Evolutionary conservation across 23 tunicate genomes (phyloP), one percentile per base, ranked within the genome.

Genomic region (Styela clava): DNA sequence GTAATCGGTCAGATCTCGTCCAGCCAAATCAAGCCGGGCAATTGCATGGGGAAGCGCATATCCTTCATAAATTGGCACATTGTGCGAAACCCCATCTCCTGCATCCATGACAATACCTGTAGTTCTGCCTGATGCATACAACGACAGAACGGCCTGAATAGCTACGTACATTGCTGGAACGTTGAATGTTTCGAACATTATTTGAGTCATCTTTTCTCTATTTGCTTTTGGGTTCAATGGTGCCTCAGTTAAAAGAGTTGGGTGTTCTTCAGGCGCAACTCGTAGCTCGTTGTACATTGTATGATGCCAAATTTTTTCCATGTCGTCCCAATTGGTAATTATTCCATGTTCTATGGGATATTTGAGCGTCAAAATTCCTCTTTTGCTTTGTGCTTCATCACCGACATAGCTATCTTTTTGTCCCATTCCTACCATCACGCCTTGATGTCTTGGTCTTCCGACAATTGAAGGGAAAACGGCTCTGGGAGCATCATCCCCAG

Each of bases 151-250:
- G 7, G 71, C 71, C 86, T 95, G 98, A 32, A 94, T 94, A 12
- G 98, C 98, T 31, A 95, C 99, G 83, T 95, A 95, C 99, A 95
- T 95, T 1, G 99, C 99, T 26, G 99, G 99, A 22, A 95, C 84
- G 82, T 95, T 95, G 86, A 95, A 95, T 20, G 99, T 95, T 81
- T 95, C 99, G 73, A 95, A 95, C 98, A 94, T 94, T 51, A 94
- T 94, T 82, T 91, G 97, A 2, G 97, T 91, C 97, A 91, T 91
- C 85, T 91, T 91, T 33, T 91, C 97, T 12, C 97, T 9, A 65
- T 65, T 65, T 5, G 71, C 71, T 65, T 65, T 65, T 65, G 71
- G 71, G 16, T 65, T 65, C 16, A 65, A 63, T 29, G 99, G 99
- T 2, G 99, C 99, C 76, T 95, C 99, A 3, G 99, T 95, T 0